phyloP scores from a whole-genome alignment of 1,140 invertebrate species.

The Pseudomyrmex flavicornis region DNA sequence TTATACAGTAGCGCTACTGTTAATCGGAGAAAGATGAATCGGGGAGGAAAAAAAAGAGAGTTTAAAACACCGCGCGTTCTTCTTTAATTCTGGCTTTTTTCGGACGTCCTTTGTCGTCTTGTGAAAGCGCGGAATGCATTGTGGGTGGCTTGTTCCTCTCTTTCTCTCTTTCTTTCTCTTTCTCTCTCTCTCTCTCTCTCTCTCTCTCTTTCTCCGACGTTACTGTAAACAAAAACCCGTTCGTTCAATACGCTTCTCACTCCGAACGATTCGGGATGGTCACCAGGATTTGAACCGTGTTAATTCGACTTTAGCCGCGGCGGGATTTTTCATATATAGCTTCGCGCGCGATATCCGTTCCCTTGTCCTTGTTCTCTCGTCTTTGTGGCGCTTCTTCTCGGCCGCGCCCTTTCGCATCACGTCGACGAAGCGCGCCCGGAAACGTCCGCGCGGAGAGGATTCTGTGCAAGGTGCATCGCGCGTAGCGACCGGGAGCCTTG shows the following conservation, averaged over 20 bases:
- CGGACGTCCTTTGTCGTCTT: not conserved
- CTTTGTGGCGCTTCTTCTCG: slow-evolving; percentile 20
- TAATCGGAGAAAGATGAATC: not conserved
- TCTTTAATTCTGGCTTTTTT: not conserved
- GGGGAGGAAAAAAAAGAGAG: not conserved
- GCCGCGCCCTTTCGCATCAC: slow-evolving; percentile 30
- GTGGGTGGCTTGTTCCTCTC: slow-evolving; percentile 17
- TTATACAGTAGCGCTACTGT: not conserved
- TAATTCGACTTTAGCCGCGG: slow-evolving; percentile 51
- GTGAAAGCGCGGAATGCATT: slow-evolving; percentile 41
- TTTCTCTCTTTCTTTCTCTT: too few species aligned
- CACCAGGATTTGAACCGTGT: slow-evolving; percentile 30
- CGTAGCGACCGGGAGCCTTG: slow-evolving; percentile 48
- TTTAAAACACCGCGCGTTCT: not conserved
- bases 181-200: too few species aligned
- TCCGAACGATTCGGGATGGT: slow-evolving; percentile 47
- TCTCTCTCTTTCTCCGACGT: not conserved
- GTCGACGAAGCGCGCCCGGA: slow-evolving; percentile 25
- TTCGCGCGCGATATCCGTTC: slow-evolving; percentile 6
- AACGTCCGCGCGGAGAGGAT: slow-evolving; percentile 36
- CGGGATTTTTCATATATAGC: slow-evolving; percentile 47
- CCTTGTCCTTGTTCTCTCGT: slow-evolving; percentile 10
- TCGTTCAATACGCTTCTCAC: slow-evolving; percentile 27
- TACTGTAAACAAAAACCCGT: slow-evolving; percentile 49
- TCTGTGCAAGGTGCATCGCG: slow-evolving; percentile 51